Percentiles rank a stretch among this genome's conserved stretches.
These are phyloP conservation scores for Pangasianodon hypophthalmus DNA, from an alignment of 2,113 vertebrate genomes.

Conservation along the genomic window DNA sequence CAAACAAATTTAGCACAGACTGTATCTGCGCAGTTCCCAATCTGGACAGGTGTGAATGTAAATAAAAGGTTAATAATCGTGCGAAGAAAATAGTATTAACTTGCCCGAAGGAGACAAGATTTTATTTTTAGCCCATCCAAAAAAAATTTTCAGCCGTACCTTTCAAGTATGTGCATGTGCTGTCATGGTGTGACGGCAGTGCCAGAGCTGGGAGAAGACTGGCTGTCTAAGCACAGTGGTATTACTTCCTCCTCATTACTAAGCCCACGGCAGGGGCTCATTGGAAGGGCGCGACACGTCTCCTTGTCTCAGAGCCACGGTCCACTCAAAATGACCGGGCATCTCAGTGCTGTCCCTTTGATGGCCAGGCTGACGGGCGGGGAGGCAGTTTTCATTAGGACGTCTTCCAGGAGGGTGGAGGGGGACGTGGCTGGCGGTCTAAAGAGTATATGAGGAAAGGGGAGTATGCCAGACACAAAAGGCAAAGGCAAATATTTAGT, in stretches of 20 bases:
- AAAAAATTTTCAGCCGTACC: not conserved
- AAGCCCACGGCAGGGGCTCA: slow-evolving; percentile 33
- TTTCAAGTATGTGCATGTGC: not conserved
- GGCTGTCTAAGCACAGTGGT: slow-evolving; percentile 37
- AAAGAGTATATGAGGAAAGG: slow-evolving; percentile 57
- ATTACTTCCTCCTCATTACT: slow-evolving; percentile 48
- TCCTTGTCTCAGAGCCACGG: slow-evolving; percentile 45
- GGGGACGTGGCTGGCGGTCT: slow-evolving; percentile 42
- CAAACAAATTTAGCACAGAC: slow-evolving; percentile 16
- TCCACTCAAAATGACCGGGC: slow-evolving; percentile 49
- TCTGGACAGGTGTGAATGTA: slow-evolving; percentile 24
- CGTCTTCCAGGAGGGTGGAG: slow-evolving; percentile 49
- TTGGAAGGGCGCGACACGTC: slow-evolving; percentile 26
- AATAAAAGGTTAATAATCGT: slow-evolving; percentile 24
- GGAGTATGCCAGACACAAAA: slow-evolving; percentile 72
- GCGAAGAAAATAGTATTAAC: not conserved
- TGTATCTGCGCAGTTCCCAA: not conserved
- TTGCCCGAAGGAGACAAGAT: not conserved
- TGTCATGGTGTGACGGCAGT: not conserved
- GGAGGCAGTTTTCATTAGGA: slow-evolving; percentile 50
- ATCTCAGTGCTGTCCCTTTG: slow-evolving; percentile 37
- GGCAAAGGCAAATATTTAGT: slow-evolving; percentile 84
- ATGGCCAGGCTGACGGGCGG: slow-evolving; percentile 40
- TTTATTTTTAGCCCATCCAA: not conserved
- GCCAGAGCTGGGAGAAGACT: not conserved